Base-by-base conservation (phyloP, 2,113 vertebrate species). In the Leuciscus idus region DNA sequence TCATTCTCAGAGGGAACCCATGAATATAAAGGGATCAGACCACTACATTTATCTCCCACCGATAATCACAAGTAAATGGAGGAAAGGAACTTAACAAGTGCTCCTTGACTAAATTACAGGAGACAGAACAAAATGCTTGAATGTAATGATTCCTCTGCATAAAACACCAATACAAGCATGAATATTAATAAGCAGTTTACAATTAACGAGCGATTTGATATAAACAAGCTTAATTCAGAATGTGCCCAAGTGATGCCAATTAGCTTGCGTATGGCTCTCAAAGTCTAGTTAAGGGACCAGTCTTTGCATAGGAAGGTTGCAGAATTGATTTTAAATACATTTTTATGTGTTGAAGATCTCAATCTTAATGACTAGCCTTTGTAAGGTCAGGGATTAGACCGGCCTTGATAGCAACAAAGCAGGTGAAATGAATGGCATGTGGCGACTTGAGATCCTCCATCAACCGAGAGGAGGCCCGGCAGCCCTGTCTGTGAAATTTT, bases 301-400 rank as follows among this genome's bases (percentile, higher is more conserved):
- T 85, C 91, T 92, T 94, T 93, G 82, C 84, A 87, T 89, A 84
- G 90, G 91, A 94, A 95, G 94, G 93, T 95, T 92, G 92, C 62
- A 5, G 87, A 88, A 94, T 94, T 94, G 93, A 95, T 95, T 94
- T 94, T 85, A 91, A 94, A 93, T 94, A 92, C 87, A 90, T 77
- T 88, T 92, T 94, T 90, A 95, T 93, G 92, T 92, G 91, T 84
- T 78, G 87, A 90, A 94, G 92, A 94, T 94, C 92, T 92, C 83
- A 86, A 92, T 94, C 92, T 95, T 93, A 94, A 95, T 93, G 93
- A 92, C 84, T 52, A 84, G 84, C 84, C 89, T 92, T 91, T 91
- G 91, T 93, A 90, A 94, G 92, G 91, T 93, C 90, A 92, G 66
- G 75, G 88, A 90, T 86, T 86, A 83, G 87, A 89, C 75, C 8